Conservation (phyloP, 2,113 vertebrate species). For the Eublepharis macularius region DNA sequence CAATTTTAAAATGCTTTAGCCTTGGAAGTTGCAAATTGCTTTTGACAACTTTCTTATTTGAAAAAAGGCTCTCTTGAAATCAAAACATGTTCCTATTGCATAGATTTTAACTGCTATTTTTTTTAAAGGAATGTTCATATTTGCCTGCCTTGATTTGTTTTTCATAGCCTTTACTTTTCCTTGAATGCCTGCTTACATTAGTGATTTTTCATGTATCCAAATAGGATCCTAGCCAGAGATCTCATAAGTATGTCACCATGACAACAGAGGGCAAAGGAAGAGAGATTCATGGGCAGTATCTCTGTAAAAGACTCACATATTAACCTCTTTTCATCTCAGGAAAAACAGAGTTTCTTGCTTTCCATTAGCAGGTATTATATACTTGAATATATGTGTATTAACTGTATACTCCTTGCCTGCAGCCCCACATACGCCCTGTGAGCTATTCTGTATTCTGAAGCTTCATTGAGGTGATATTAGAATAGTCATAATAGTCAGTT, state of each 20-base stretch:
- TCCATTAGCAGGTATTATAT: background rate
- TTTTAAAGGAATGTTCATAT: background rate
- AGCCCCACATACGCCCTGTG: background rate
- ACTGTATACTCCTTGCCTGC: background rate
- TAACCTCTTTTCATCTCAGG: conserved; percentile 1
- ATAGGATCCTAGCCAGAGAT: conserved; percentile 5
- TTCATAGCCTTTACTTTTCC: background rate
- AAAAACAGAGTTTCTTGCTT: background rate
- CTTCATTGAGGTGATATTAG: background rate
- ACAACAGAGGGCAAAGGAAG: conserved; percentile 22
- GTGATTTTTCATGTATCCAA: conserved; percentile 6
- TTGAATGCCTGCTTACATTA: background rate
- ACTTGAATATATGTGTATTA: background rate
- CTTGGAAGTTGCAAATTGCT: background rate
- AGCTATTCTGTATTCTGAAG: conserved; percentile 8
- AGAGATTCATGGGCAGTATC: background rate
- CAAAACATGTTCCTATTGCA: background rate
- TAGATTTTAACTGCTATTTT: background rate
- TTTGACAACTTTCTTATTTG: background rate
- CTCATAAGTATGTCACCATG: conserved; percentile 3
- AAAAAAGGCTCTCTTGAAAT: background rate
- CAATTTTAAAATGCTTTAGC: background rate
- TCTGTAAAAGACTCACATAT: conserved; percentile 6
- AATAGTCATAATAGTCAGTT: conserved; percentile 9
- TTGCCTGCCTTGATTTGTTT: background rate